Percentiles rank a stretch among this genome's conserved stretches.
phyloP scores from a whole-genome alignment of 2,888 invertebrate genomes.

The Rhagophthalmus giganteus region DNA sequence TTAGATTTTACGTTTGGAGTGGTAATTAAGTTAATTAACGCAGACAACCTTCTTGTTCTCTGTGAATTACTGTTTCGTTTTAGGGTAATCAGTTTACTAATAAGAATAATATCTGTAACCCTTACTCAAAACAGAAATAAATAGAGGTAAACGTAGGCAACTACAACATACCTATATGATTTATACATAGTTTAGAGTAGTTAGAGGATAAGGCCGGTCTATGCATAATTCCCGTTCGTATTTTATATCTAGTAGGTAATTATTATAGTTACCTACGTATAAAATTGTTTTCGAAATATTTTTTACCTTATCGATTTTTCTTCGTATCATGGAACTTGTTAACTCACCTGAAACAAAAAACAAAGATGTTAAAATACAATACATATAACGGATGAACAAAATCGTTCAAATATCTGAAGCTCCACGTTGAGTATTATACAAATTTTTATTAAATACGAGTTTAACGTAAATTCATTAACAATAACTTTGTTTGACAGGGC shows the following conservation, averaged over 20 bases:
- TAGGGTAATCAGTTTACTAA: background rate
- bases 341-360: background rate
- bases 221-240: too few species aligned
- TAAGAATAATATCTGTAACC: background rate
- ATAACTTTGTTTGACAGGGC: too few species aligned
- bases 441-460: background rate
- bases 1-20: conserved; percentile 8
- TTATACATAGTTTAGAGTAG: too few species aligned
- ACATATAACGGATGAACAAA: background rate
- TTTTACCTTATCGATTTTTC: too few species aligned
- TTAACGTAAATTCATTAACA: too few species aligned
- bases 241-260: too few species aligned
- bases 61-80: background rate
- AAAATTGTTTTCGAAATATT: too few species aligned
- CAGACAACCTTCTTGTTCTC: background rate
- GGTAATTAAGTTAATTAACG: conserved; percentile 8
- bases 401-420: background rate
- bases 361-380: background rate
- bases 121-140: background rate
- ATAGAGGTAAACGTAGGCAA: too few species aligned
- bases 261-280: too few species aligned
- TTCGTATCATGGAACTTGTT: too few species aligned
- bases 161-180: too few species aligned
- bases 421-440: background rate
- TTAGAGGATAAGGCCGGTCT: too few species aligned